Evolutionary conservation across 2,888 invertebrate genomes (phyloP), one percentile per base, ranked within the genome.

Genomic region (Melinopterus prodromus): DNA sequence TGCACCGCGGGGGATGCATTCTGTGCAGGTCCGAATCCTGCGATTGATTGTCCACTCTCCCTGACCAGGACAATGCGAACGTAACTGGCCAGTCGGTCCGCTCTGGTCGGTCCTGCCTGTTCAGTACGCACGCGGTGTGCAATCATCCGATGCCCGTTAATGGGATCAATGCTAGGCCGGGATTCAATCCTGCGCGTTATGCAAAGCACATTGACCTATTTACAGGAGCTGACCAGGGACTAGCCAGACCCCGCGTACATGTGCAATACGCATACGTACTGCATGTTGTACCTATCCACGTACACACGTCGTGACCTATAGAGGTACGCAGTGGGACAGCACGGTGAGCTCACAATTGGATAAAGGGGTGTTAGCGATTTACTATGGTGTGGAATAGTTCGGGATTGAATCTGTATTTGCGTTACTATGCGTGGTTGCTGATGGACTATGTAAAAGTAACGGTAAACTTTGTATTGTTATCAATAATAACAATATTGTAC

Each of bases 141-240:
- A 86, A 87, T 86, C 85, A 85, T 85, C 85, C 86, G 85, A 85
- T 86, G 86, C 83, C 85, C 82, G 86, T 86, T 87, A 86, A 87
- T 86, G 83, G 86, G 86, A 86, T 87, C 87, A 87, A 87, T 86
- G 86, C 85, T 83, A 85, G 83, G 83, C 87, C 86, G 85, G 86
- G 86, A 86, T 86, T 85, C 83, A 86, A 86, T 86, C 86, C 86
- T 87, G 87, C 87, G 87, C 87, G 85, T 86, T 86, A 86, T 86
- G 87, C 86, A 86, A 86, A 87, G 84, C 86, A 87, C 86, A 83
- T 83, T 83, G 83, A 83, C 83, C 83, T 83, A 83, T 83, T 81
- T 83, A 82, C 82, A 69, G 74, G 82, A 82, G 82, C 82, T 83
- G 83, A 83, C 83, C 83, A 83, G 82, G 81, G 80, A 79, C 81